Evolutionary conservation across 2,888 invertebrate species (phyloP), one percentile per base, ranked within the genome.

Genomic region (Acrobasis repandana): DNA sequence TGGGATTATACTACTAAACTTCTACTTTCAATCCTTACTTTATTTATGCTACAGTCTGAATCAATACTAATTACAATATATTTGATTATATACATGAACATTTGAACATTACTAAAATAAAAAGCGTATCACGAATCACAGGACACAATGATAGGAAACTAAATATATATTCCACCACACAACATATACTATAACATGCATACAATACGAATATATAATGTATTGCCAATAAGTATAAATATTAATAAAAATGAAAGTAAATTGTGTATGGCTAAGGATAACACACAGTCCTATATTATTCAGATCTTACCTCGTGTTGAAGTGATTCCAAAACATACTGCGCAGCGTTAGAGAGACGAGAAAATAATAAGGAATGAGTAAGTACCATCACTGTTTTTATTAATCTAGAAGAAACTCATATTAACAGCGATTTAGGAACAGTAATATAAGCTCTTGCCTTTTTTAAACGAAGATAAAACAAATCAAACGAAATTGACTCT

Each of bases 241-340:
- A 56, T 58, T 65, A 63, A 67, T 54, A 61, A 66, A 70, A 67
- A 66, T 63, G 56, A 58, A 66, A 60, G 46, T 28, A 60, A 54
- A 68, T 66, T 71, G 66, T 70, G 73, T 71, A 67, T 64, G 65
- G 70, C 74, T 71, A 73, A 63, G 70, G 59, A 61, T 65, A 65
- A 81, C 79, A 86, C 77, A 78, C 74, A 80, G 78, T 79, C 82
- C 83, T 82, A 83, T 74, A 67, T 79, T 72, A 73, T 78, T 74
- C 76, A 85, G 79, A 67, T 95, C 97, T 98, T 98, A 98, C 98
- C 98, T 98, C 95, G 97, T 96, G 93, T 98, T 98, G 97, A 98
- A 98, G 96, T 98, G 97, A 95, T 97, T 98, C 98, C 98, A 98
- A 96, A 98, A 98, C 95, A 97, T 96, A 97, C 98, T 98, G 96